Evolutionary conservation across 2,113 vertebrate species (phyloP).

Genomic region (Choloepus hoffmanni): DNA sequence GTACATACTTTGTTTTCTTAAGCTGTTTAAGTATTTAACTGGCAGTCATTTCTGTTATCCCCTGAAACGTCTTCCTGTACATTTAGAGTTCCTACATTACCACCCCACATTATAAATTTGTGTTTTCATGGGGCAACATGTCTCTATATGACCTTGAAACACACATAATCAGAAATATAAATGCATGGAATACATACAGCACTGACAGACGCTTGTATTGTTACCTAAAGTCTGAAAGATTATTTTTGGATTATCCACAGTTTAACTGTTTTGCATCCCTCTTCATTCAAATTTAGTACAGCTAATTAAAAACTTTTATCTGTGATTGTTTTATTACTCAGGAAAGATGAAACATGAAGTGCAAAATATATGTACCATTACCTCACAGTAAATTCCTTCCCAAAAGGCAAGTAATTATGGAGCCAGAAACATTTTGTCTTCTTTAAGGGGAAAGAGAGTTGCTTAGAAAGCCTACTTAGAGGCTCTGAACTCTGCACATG

Average conservation of each 20-base stretch:
- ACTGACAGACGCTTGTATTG: neutral
- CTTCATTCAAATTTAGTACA: neutral
- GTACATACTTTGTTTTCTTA: neutral
- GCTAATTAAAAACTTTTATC: neutral
- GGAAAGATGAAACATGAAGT: neutral
- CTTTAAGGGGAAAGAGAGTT: neutral
- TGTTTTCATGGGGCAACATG: neutral
- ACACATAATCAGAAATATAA: neutral
- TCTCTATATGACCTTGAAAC: neutral
- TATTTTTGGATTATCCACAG: neutral
- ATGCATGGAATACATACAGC: neutral
- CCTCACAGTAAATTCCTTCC: neutral
- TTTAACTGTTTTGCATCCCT: neutral
- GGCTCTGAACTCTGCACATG: neutral
- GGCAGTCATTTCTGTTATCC: neutral
- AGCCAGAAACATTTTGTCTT: constrained; percentile 44
- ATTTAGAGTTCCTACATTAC: neutral
- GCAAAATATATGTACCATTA: neutral
- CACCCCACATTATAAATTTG: neutral
- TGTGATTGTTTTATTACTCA: neutral
- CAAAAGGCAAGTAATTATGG: neutral
- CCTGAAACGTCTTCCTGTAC: neutral
- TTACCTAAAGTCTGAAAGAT: neutral
- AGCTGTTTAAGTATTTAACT: neutral
- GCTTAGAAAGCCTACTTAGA: constrained; percentile 50